These are phyloP conservation scores for Styela clava DNA, from an alignment of 23 tunicate species.

Conservation along the genomic window DNA sequence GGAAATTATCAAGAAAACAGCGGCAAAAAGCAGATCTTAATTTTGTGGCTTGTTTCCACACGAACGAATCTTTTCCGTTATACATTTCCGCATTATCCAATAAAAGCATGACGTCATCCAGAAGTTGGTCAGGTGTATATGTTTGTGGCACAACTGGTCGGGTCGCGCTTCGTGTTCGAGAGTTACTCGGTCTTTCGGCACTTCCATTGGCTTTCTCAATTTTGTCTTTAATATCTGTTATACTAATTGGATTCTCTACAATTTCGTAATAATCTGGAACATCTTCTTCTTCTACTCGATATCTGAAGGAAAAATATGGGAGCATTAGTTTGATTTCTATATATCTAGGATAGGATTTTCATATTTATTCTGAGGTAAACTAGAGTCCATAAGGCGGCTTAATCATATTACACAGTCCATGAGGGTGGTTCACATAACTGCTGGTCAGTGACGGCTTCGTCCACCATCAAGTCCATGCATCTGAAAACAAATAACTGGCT, in stretches of 20 bases:
- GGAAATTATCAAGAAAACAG: slow-evolving; percentile 29
- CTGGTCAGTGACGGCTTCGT: too few relatives aligned
- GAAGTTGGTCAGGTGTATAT: slow-evolving; percentile 18
- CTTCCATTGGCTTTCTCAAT: slow-evolving; percentile 12
- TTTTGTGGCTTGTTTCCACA: slow-evolving; percentile 31
- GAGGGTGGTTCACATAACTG: too few relatives aligned
- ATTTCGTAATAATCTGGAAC: slow-evolving; percentile 45
- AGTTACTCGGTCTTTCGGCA: background rate
- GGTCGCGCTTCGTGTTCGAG: background rate
- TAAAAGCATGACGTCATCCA: slow-evolving; percentile 42
- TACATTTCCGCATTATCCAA: slow-evolving; percentile 49
- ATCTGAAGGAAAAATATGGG: slow-evolving; percentile 7
- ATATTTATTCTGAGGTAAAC: too few relatives aligned
- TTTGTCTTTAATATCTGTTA: slow-evolving; percentile 9
- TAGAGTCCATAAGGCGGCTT: background rate
- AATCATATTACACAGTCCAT: too few relatives aligned
- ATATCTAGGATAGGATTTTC: too few relatives aligned
- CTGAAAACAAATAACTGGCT: too few relatives aligned
- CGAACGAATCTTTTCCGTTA: slow-evolving; percentile 49
- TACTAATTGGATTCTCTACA: slow-evolving; percentile 30
- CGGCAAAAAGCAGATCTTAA: slow-evolving; percentile 43
- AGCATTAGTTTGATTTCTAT: background rate
- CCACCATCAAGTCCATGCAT: too few relatives aligned
- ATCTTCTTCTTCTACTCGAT: slow-evolving; percentile 31
- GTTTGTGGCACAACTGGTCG: background rate